These are phyloP conservation scores for Varanus salvator DNA, from an alignment of 2,113 vertebrate genomes.

Conservation along the genomic window DNA sequence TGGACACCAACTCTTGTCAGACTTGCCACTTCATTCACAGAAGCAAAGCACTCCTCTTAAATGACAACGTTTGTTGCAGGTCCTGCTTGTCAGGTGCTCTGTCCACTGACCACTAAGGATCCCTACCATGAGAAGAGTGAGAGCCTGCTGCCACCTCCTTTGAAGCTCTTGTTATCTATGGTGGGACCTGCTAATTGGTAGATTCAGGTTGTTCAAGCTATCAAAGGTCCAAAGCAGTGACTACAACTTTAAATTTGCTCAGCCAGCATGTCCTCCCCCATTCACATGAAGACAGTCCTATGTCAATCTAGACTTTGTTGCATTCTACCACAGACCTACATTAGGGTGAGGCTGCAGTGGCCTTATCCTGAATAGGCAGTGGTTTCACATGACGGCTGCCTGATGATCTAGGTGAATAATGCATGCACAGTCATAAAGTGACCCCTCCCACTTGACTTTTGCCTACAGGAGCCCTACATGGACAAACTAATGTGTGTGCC, in stretches of 20 bases:
- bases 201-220: background rate
- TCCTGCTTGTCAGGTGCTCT: too few relatives aligned
- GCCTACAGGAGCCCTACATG: background rate
- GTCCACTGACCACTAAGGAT: background rate
- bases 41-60: too few relatives aligned
- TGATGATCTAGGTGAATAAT: background rate
- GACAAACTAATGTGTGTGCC: background rate
- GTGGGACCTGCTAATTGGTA: background rate
- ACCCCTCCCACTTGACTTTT: background rate
- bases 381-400: background rate
- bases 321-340: background rate
- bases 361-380: background rate
- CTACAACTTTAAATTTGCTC: background rate
- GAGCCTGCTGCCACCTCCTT: background rate
- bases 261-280: background rate
- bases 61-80: too few relatives aligned
- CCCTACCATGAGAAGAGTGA: background rate
- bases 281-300: background rate
- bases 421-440: background rate
- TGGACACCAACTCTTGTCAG: too few relatives aligned
- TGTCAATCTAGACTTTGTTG: too few relatives aligned
- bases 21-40: too few relatives aligned
- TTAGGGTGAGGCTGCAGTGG: background rate
- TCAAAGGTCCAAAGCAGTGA: background rate
- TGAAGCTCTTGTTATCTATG: background rate